Conservation (phyloP, 2,888 invertebrate species). For the Caenorhabditis sp. region DNA sequence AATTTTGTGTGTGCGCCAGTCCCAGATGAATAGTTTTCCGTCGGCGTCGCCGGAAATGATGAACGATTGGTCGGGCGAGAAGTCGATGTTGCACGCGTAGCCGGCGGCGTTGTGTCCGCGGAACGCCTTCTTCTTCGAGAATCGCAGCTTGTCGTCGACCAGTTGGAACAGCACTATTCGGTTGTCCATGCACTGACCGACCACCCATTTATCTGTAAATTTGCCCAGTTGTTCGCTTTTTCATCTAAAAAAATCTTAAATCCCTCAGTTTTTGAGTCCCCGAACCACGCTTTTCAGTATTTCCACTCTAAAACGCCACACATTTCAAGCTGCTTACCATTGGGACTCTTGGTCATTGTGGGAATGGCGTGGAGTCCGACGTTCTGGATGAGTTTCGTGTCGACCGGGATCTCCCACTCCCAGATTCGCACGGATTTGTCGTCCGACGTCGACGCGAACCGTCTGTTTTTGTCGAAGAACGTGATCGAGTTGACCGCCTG, state of each 20-base stretch:
- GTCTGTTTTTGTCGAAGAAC: constrained; percentile 96
- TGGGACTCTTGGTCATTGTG: constrained; percentile 93
- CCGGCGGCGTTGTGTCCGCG: constrained; percentile 99
- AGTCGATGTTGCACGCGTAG: constrained; percentile 96
- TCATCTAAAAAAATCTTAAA: no score
- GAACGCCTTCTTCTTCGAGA: constrained; percentile 97
- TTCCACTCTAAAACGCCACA: no score
- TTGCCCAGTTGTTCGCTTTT: not conserved
- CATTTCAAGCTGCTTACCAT: constrained; percentile 83
- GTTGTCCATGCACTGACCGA: constrained; percentile 99
- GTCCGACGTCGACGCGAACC: constrained; percentile 98
- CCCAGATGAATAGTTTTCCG: constrained; percentile 98
- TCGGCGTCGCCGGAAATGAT: constrained; percentile 98
- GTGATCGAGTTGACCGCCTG: constrained; percentile 99
- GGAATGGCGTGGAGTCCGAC: constrained; percentile 99
- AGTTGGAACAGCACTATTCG: constrained; percentile 98
- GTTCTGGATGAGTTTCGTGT: constrained; percentile 99
- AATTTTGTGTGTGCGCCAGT: constrained; percentile 98
- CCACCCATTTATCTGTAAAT: constrained; percentile 90
- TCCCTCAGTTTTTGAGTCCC: not conserved
- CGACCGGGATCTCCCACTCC: constrained; percentile 94
- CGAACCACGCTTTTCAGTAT: not conserved
- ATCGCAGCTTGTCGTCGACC: constrained; percentile 91
- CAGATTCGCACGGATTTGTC: constrained; percentile 98
- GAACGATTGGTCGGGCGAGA: constrained; percentile 99